Base-by-base conservation (phyloP, 2,888 invertebrate species). In the Ophonus ardosiacus region DNA sequence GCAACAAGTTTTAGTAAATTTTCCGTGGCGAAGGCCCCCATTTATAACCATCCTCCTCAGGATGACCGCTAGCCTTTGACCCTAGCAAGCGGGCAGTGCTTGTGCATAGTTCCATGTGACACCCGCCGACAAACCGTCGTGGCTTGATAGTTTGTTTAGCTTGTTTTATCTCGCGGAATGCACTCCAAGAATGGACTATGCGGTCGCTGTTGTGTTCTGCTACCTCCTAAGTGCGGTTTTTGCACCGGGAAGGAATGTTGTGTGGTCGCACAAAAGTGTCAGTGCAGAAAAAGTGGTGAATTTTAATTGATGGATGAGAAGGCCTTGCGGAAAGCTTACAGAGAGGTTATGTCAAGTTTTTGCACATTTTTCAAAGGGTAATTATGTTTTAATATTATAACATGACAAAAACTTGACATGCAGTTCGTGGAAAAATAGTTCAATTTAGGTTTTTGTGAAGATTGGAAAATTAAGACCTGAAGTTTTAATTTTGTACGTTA, bases 41-140 rank as follows among this genome's bases (percentile, higher is more conserved):
- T 31, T 31, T 31, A 31, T 31, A 31, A 31, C 5, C 31, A 31
- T 31, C 31, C 31, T 78, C 78, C 6, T 7, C 21, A 31, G 31
- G 56, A 57, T 78, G 78, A 78, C 56, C 78, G 38, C 57, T 56
- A 21, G 56, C 57, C 71, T 71, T 56, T 56, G 78, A 57, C 78
- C 57, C 56, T 31, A 31, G 31, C 31, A 31, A 31, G 31, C 31
- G 5, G 3, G 31, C 3, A 31, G 57, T 21, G 57, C 18, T 56
- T 78, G n/a, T 78, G 57, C 78, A 78, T 78, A 78, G 78, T 78
- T 78, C 17, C 31, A 31, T 57, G 78, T 78, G n/a, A 57, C 78
- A 76, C 59, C 18, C n/a, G 21, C 74, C 18, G 17, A 31, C 31
- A 31, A 6, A 31, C 31, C 31, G 31, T 31, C 56, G 43, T 31